Conservation (phyloP, 2,113 vertebrate genomes). For the Sigmodon hispidus region DNA sequence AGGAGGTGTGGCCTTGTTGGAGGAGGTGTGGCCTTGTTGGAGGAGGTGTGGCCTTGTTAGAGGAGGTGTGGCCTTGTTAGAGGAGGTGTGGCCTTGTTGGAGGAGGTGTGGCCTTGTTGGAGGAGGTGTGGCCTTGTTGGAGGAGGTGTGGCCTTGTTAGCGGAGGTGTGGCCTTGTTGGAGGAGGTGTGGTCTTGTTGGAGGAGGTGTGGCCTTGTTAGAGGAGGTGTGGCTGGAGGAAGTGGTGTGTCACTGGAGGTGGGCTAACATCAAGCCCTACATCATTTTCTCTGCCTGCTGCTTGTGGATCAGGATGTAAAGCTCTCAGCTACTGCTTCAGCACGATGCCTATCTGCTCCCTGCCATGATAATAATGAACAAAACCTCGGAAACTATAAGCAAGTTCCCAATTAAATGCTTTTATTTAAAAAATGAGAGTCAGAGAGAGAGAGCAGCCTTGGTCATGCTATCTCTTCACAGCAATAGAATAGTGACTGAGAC, state of each 20-base stretch:
- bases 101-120: no score
- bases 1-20: no score
- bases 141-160: no score
- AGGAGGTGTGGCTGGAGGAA: neutral
- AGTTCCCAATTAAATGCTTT: neutral
- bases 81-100: no score
- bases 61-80: no score
- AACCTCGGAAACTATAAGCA: neutral
- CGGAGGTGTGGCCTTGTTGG: no score
- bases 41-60: no score
- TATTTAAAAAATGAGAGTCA: neutral
- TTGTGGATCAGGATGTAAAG: neutral
- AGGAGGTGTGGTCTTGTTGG: no score
- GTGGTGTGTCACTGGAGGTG: neutral
- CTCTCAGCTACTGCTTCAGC: neutral
- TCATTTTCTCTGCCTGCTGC: neutral
- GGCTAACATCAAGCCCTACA: neutral
- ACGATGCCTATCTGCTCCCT: neutral
- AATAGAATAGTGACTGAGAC: neutral
- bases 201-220: no score
- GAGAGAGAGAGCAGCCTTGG: no score
- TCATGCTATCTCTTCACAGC: neutral
- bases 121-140: no score
- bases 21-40: neutral
- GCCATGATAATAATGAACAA: neutral